These are phyloP conservation scores for Pogonomyrmex californicus DNA, from an alignment of 1,140 invertebrate genomes.

Conservation along the genomic window DNA sequence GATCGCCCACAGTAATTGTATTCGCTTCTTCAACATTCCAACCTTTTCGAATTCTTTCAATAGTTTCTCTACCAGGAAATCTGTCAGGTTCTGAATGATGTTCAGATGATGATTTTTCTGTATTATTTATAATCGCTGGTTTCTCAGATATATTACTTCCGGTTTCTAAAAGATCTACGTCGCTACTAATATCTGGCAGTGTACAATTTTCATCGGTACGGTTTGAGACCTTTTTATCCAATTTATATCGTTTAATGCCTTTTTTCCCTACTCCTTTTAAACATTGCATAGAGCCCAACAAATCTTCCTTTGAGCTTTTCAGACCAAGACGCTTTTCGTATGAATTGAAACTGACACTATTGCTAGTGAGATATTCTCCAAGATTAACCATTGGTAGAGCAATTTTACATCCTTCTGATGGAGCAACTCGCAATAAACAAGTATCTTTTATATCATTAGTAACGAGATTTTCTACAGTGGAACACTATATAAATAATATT, in stretches of 20 bases:
- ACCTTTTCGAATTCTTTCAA: constrained; percentile 90
- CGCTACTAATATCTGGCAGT: constrained; percentile 82
- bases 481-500: constrained; percentile 64
- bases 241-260: constrained; percentile 83
- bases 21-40: constrained; percentile 93
- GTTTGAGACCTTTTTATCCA: constrained; percentile 80
- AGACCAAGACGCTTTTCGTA: constrained; percentile 90
- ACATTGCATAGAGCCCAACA: constrained; percentile 84
- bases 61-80: constrained; percentile 86
- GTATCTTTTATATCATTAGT: constrained; percentile 71
- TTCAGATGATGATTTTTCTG: constrained; percentile 74
- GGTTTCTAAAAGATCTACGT: constrained; percentile 82
- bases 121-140: constrained; percentile 60
- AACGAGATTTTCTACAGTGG: constrained; percentile 69
- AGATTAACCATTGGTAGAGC: constrained; percentile 91
- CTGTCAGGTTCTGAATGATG: constrained; percentile 77
- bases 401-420: constrained; percentile 88
- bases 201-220: constrained; percentile 75
- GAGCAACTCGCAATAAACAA: constrained; percentile 85
- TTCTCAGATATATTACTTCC: constrained; percentile 76
- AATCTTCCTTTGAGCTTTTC: constrained; percentile 83
- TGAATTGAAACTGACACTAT: constrained; percentile 91
- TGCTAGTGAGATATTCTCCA: constrained; percentile 91
- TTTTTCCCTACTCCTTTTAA: constrained; percentile 84
- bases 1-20: constrained; percentile 94